These are phyloP conservation scores for Scrobipalpa costella DNA, from an alignment of 2,888 invertebrate genomes.

Conservation along the genomic window DNA sequence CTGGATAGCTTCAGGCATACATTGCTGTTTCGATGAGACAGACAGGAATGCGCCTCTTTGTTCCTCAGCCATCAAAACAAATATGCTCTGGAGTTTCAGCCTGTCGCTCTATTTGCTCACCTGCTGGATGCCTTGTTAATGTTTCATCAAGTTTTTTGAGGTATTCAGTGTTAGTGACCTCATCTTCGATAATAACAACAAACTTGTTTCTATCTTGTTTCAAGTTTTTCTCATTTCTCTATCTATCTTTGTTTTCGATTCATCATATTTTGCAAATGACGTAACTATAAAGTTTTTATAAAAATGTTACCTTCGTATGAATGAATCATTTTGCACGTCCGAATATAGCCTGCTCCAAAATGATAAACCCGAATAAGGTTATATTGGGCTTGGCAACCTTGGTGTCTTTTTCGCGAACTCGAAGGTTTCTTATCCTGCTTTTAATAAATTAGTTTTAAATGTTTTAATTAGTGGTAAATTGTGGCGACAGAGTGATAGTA, in stretches of 20 bases:
- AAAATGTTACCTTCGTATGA: background rate
- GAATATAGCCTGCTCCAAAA: conserved; percentile 19
- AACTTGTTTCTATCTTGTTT: background rate
- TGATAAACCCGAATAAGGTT: conserved; percentile 21
- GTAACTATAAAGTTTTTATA: background rate
- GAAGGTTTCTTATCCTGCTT: conserved; percentile 3
- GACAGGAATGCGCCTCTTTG: conserved; percentile 25
- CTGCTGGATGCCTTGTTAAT: conserved; percentile 17
- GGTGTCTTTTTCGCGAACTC: conserved; percentile 14
- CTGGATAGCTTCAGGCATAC: background rate
- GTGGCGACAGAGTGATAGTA: conserved; percentile 13
- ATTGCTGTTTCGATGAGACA: background rate
- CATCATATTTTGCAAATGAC: background rate
- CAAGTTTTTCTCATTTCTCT: background rate
- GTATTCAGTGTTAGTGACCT: conserved; percentile 15
- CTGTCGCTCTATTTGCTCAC: conserved; percentile 24
- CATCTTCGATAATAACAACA: background rate
- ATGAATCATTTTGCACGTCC: conserved; percentile 19
- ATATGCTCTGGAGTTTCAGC: conserved; percentile 12
- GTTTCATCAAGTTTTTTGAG: conserved; percentile 17
- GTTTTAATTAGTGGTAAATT: background rate
- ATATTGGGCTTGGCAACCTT: conserved; percentile 15
- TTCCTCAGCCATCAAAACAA: conserved; percentile 18
- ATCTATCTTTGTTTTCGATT: background rate
- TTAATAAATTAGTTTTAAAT: background rate